These are phyloP conservation scores for Gasterosteus nipponicus DNA, from an alignment of 2,113 vertebrate genomes.

Conservation along the genomic window DNA sequence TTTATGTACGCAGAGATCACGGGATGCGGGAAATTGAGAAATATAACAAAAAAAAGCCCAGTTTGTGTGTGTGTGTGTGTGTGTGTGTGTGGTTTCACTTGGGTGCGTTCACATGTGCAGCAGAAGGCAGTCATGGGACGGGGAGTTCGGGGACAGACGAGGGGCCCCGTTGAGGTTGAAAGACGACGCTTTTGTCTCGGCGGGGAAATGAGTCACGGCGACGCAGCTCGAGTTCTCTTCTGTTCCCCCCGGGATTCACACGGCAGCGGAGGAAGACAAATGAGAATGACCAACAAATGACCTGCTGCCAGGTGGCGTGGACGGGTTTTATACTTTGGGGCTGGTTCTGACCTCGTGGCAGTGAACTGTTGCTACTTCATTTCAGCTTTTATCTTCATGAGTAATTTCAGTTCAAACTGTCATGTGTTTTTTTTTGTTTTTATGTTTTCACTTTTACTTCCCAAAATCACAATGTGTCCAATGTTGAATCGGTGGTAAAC, in stretches of 20 bases:
- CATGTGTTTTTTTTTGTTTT: neutral
- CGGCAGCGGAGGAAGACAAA: neutral
- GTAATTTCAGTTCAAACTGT: neutral
- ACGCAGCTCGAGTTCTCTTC: neutral
- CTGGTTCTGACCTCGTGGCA: too few relatives aligned
- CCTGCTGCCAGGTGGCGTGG: too few relatives aligned
- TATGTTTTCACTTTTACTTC: neutral
- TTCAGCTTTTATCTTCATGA: neutral
- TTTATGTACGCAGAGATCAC: conserved; percentile 56
- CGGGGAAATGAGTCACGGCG: conserved; percentile 29
- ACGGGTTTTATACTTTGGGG: too few relatives aligned
- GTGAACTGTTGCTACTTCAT: neutral
- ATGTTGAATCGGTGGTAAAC: neutral
- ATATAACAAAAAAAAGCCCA: neutral
- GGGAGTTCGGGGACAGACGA: conserved; percentile 38
- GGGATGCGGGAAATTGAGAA: neutral
- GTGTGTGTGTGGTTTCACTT: conserved; percentile 59
- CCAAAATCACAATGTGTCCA: neutral
- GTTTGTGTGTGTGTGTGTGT: conserved; percentile 15
- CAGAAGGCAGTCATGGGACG: conserved; percentile 69
- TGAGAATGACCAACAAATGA: too few relatives aligned
- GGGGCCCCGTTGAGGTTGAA: conserved; percentile 45
- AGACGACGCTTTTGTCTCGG: neutral
- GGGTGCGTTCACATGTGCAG: conserved; percentile 62
- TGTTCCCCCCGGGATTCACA: neutral